A percentile compares a stretch with the other conserved stretches of the same genome.
phyloP scores from a whole-genome alignment of 2,888 invertebrate genomes.

The Ariolimax columbianus region DNA sequence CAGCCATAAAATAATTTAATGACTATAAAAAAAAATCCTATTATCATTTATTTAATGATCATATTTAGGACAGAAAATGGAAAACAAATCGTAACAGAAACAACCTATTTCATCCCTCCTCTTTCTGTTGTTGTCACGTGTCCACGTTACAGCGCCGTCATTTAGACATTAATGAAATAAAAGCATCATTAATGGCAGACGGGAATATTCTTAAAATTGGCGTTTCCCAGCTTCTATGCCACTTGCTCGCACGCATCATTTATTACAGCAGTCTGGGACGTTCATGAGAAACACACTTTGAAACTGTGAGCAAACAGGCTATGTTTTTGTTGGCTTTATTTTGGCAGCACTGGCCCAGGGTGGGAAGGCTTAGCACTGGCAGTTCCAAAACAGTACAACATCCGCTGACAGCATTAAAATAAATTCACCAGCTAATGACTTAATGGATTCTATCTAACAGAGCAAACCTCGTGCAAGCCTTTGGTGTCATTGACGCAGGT shows the following conservation, averaged over 20 bases:
- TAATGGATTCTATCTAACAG: conserved; percentile 24
- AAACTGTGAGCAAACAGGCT: conserved; percentile 7
- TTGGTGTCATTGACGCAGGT: conserved; percentile 19
- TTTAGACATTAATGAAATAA: conserved; percentile 38
- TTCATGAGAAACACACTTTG: conserved; percentile 6
- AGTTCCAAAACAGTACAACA: conserved; percentile 14
- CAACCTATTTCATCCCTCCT: background rate
- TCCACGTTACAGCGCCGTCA: conserved; percentile 3
- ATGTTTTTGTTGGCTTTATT: background rate
- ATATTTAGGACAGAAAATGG: no score
- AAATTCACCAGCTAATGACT: conserved; percentile 29
- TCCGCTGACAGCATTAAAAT: conserved; percentile 24
- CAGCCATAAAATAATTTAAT: no score
- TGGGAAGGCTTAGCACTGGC: background rate
- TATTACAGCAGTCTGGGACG: conserved; percentile 1
- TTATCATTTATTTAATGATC: no score
- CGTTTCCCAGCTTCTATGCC: background rate
- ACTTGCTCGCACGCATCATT: conserved; percentile 2
- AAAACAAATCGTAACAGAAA: background rate
- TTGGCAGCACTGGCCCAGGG: background rate
- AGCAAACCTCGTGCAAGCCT: conserved; percentile 10
- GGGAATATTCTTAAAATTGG: background rate
- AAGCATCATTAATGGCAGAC: conserved; percentile 26
- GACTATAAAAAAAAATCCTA: no score
- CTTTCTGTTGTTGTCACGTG: conserved; percentile 10